Percentiles rank a stretch among this genome's conserved stretches.
phyloP scores from a whole-genome alignment of 2,113 vertebrate genomes.

The Tretioscincus oriximinensis region DNA sequence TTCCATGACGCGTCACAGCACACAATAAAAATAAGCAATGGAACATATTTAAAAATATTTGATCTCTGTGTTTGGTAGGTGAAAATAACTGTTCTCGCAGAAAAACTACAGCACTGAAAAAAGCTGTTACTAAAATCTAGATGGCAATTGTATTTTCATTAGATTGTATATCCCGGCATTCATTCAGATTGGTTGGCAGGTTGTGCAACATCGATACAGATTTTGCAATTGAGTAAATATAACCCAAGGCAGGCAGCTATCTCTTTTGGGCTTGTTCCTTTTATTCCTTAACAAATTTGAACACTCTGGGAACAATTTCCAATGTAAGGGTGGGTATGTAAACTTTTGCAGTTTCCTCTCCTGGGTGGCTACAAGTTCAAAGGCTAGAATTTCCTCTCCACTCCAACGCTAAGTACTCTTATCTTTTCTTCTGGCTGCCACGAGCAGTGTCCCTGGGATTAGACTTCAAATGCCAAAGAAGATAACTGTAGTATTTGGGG shows the following conservation, averaged over 20 bases:
- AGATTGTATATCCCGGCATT: neutral
- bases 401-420: neutral
- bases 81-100: too few relatives aligned
- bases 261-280: neutral
- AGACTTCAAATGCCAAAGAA: neutral
- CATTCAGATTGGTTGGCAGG: neutral
- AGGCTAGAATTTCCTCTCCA: neutral
- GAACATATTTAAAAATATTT: too few relatives aligned
- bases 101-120: too few relatives aligned
- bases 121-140: too few relatives aligned
- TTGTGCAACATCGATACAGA: too few relatives aligned
- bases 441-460: neutral
- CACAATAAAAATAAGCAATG: too few relatives aligned
- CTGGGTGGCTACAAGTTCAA: neutral
- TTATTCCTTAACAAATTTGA: neutral
- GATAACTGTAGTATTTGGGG: constrained; percentile 26
- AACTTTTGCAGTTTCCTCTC: neutral
- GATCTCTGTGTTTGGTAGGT: too few relatives aligned
- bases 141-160: neutral
- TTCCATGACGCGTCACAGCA: too few relatives aligned
- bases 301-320: neutral
- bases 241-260: neutral
- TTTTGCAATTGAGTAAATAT: too few relatives aligned
- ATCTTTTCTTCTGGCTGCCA: neutral
- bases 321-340: neutral